Conservation (phyloP, 2,888 invertebrate genomes). For the Oxyteleia sp. region DNA sequence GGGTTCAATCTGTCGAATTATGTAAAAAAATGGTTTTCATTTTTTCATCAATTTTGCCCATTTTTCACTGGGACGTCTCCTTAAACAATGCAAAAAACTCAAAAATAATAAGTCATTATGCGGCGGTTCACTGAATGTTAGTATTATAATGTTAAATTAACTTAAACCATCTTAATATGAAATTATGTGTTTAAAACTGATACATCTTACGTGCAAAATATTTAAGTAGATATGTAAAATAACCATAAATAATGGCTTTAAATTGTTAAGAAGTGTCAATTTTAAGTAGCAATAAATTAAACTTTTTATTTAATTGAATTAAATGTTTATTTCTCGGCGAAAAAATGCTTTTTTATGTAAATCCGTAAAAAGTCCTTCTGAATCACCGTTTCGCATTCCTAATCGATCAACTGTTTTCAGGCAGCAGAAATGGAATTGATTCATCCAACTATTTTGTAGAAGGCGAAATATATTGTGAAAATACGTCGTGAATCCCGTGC, state of each 20-base stretch:
- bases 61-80: no score
- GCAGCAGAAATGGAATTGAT: conserved; percentile 24
- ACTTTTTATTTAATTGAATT: conserved; percentile 30
- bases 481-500: no score
- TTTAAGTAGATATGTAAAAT: neutral
- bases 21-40: no score
- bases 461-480: neutral
- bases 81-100: no score
- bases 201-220: neutral
- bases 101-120: no score
- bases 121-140: no score
- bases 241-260: conserved; percentile 1
- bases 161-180: no score
- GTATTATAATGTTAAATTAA: no score
- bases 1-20: no score
- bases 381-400: conserved; percentile 20
- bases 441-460: conserved; percentile 18
- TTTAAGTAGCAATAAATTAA: conserved; percentile 10
- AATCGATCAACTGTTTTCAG: conserved; percentile 31
- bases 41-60: no score
- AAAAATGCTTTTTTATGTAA: conserved; percentile 36
- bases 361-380: conserved; percentile 6
- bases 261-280: conserved; percentile 16
- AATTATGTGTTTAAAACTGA: no score
- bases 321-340: conserved; percentile 18